Percentiles rank a stretch among this genome's conserved stretches.
Evolutionary conservation across 37 sponge, comb jelly and placozoan species (phyloP).

Genomic region (Petrosia ficiformis): DNA sequence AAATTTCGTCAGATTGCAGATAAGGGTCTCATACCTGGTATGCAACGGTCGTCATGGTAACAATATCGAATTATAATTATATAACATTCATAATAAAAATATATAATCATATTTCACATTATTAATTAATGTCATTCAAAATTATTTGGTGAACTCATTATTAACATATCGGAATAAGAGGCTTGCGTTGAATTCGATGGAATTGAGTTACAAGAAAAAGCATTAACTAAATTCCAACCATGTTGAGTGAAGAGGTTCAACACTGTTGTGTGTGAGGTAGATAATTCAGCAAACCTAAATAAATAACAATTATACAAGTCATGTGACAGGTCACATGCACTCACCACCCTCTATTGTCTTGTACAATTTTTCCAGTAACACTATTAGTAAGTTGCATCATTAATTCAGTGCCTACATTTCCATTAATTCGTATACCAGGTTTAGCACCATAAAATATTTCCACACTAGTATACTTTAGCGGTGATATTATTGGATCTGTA

Average conservation of each 20-base stretch:
- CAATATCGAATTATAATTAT: too few species aligned
- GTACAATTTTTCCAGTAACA: slow-evolving; percentile 16
- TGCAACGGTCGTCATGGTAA: slow-evolving; percentile 72
- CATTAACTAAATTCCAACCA: slow-evolving; percentile 57
- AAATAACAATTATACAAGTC: slow-evolving; percentile 5
- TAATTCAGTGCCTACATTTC: slow-evolving; percentile 46
- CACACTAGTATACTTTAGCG: slow-evolving; percentile 55
- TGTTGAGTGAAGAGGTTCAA: slow-evolving; percentile 65
- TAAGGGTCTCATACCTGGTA: slow-evolving; percentile 49
- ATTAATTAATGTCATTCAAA: too few species aligned
- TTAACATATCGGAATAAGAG: slow-evolving; percentile 32
- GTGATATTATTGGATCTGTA: slow-evolving; percentile 16
- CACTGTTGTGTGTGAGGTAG: slow-evolving; percentile 33
- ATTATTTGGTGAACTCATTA: slow-evolving; percentile 38
- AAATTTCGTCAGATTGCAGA: slow-evolving; percentile 72
- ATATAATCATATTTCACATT: too few species aligned
- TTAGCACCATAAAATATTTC: slow-evolving; percentile 35
- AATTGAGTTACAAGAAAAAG: slow-evolving; percentile 37
- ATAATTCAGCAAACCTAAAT: slow-evolving; percentile 46
- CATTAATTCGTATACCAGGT: slow-evolving; percentile 46
- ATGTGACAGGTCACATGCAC: background rate
- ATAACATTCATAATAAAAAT: too few species aligned
- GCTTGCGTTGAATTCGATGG: slow-evolving; percentile 11
- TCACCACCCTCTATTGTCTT: slow-evolving; percentile 65
- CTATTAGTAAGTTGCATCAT: slow-evolving; percentile 23